Conservation (phyloP, 2,797 vertebrate genomes). For the Chaetophractus vellerosus region DNA sequence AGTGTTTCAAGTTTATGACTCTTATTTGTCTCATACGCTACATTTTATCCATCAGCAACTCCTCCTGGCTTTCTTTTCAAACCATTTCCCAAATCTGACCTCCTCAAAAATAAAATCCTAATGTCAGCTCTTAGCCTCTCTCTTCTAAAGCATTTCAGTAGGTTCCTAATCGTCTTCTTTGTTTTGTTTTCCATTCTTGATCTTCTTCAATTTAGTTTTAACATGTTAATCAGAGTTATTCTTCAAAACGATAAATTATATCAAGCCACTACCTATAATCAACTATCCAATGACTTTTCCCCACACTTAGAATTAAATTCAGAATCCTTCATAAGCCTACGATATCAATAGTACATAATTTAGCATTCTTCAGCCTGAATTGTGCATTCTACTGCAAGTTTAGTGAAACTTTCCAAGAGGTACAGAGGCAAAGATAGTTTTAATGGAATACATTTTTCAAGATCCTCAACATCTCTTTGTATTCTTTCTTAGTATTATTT, state of each 20-base stretch:
- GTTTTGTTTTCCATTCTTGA: neutral
- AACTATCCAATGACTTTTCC: neutral
- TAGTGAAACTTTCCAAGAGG: neutral
- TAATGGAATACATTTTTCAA: no score
- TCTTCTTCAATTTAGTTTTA: neutral
- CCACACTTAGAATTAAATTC: neutral
- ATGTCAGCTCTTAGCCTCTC: neutral
- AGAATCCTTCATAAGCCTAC: no score
- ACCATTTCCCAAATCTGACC: neutral
- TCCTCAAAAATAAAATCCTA: neutral
- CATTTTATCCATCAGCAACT: no score
- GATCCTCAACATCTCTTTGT: neutral
- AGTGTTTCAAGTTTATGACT: neutral
- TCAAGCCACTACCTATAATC: neutral
- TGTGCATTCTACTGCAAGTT: neutral
- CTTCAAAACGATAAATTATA: neutral
- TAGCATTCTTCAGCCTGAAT: neutral
- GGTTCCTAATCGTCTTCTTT: neutral
- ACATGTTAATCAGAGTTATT: no score
- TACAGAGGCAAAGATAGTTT: neutral
- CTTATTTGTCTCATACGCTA: neutral
- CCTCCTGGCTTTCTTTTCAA: neutral
- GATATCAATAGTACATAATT: no score
- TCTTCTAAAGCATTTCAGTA: neutral
- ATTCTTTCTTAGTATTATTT: neutral